Percentiles rank a stretch among this genome's conserved stretches.
phyloP scores from a whole-genome alignment of 2,888 invertebrate species.

The Cerastis rubricosa region DNA sequence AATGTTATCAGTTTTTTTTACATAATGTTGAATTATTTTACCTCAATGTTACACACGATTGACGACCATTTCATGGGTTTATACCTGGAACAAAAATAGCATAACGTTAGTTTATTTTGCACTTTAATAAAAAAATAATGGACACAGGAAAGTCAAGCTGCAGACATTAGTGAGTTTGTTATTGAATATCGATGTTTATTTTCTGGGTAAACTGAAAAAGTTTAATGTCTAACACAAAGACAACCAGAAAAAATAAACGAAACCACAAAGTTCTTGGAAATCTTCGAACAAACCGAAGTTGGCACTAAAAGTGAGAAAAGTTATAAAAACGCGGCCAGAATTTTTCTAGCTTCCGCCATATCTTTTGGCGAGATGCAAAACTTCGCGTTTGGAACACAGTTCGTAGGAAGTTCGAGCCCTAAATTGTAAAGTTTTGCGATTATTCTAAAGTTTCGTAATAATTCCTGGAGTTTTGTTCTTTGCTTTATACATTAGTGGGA shows the following conservation, averaged over 20 bases:
- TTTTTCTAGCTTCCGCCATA: slow-evolving; percentile 59
- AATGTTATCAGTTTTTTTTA: slow-evolving; percentile 42
- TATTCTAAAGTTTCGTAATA: slow-evolving; percentile 69
- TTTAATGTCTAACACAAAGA: not conserved
- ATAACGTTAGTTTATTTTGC: slow-evolving; percentile 21
- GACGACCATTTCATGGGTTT: slow-evolving; percentile 28
- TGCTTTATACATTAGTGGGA: slow-evolving; percentile 50
- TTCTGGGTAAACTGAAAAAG: not conserved
- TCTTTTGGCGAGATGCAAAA: slow-evolving; percentile 65
- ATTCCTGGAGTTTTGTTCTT: slow-evolving; percentile 58
- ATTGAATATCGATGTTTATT: not conserved
- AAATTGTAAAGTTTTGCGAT: slow-evolving; percentile 69
- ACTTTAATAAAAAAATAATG: not conserved
- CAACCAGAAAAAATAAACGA: not conserved
- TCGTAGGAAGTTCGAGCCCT: slow-evolving; percentile 61
- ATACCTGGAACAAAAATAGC: slow-evolving; percentile 63
- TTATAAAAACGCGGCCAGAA: slow-evolving; percentile 42
- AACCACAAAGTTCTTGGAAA: slow-evolving; percentile 12
- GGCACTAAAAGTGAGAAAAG: slow-evolving; percentile 44
- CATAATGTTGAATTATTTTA: slow-evolving; percentile 44
- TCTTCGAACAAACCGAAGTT: slow-evolving; percentile 34
- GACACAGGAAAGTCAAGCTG: not conserved
- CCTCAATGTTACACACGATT: slow-evolving; percentile 44
- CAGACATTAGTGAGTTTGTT: not conserved
- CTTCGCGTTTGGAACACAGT: slow-evolving; percentile 49